Conservation (phyloP, 2,113 vertebrate species). For the Plecotus auritus region DNA sequence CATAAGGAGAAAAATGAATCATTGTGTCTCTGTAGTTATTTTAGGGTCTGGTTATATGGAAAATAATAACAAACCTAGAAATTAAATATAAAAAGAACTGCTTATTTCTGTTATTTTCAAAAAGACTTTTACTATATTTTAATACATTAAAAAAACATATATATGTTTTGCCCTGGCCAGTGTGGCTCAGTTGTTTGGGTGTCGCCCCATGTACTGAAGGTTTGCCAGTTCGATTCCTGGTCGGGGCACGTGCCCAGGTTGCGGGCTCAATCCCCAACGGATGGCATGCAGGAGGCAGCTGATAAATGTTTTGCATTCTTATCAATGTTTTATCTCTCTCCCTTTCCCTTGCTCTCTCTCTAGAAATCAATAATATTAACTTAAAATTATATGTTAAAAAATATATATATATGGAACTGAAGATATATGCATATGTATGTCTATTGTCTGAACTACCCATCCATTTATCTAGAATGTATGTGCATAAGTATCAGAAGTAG, state of each 20-base stretch:
- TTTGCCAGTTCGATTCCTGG: no score
- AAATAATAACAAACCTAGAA: background rate
- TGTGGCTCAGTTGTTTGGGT: no score
- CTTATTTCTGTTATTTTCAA: background rate
- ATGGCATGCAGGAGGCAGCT: no score
- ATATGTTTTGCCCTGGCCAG: background rate
- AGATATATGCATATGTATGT: background rate
- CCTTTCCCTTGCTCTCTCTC: no score
- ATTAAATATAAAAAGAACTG: background rate
- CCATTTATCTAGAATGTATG: background rate
- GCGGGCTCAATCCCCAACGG: no score
- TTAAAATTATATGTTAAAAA: background rate
- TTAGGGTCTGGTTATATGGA: background rate
- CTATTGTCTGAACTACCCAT: background rate
- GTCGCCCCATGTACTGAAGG: no score
- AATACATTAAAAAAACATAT: no score
- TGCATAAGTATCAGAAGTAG: background rate
- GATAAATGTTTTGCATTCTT: no score
- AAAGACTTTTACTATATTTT: background rate
- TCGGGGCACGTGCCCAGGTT: no score
- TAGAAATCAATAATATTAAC: no score
- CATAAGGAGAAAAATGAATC: background rate
- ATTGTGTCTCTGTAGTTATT: background rate
- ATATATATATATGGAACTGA: background rate
- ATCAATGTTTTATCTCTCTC: no score